Evolutionary conservation across 2,113 vertebrate species (phyloP).

Genomic region (Mohoua ochrocephala): DNA sequence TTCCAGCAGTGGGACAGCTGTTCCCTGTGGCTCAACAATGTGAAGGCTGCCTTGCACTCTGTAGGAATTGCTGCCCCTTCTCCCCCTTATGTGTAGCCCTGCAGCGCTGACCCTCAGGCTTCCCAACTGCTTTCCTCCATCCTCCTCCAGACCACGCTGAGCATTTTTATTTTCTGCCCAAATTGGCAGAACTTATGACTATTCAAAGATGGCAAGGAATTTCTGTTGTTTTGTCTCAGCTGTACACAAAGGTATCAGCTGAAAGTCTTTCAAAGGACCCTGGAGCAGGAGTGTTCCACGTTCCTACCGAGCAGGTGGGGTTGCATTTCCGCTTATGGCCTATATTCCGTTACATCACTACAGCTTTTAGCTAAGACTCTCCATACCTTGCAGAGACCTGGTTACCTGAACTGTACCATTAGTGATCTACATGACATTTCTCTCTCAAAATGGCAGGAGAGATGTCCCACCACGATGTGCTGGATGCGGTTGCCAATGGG

Average conservation of each 20-base stretch:
- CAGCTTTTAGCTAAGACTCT: background rate
- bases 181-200: background rate
- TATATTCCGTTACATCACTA: background rate
- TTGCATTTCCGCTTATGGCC: rapidly evolving
- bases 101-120: background rate
- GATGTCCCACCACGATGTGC: conserved; percentile 94
- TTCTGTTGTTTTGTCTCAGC: background rate
- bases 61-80: background rate
- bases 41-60: background rate
- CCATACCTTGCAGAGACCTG: background rate
- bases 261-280: background rate
- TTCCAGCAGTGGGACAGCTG: background rate
- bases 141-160: background rate
- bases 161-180: background rate
- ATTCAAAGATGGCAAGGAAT: background rate
- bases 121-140: background rate
- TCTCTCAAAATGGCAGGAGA: conserved; percentile 78
- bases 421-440: background rate
- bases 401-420: background rate
- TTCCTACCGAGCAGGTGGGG: background rate
- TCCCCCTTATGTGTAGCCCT: background rate
- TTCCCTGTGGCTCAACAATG: background rate
- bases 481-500: conserved; percentile 84
- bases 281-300: background rate
- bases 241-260: background rate